Evolutionary conservation across 2,888 invertebrate genomes (phyloP), one percentile per base, ranked within the genome.

Genomic region (Sphecodes monilicornis): DNA sequence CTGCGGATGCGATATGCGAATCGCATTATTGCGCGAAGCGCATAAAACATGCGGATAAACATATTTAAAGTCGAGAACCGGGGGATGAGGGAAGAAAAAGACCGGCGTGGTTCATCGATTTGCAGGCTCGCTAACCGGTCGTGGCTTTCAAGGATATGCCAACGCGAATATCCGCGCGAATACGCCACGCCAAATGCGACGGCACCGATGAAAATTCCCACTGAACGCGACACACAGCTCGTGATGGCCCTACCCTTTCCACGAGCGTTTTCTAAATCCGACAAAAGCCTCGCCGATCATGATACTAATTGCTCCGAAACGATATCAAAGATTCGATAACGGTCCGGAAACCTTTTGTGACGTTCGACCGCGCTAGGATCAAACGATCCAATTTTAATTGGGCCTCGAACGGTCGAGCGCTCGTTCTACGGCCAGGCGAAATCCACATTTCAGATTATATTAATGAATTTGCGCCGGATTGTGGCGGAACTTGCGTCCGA

Each of bases 21-120:
- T 91, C 90, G 91, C 88, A 90, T 91, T 92, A 91, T 90, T 91
- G 88, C 87, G 86, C 88, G 88, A 88, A 87, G 84, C 84, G 88
- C 87, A 90, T 91, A 90, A 90, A 93, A 91, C 90, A 90, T 85
- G 89, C 87, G 90, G 91, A 91, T 91, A 92, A 91, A 91, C 90
- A 87, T 90, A 90, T 91, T 91, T 90, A 88, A 91, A 89, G 86
- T 86, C 78, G 76, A 50, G 70, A 80, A 80, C 41, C 74, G 64
- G 76, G 80, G 72, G 74, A 22, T 32, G 18, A 54, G 78, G 43
- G 73, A 36, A 11, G 76, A 36, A 73, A 82, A 86, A 50, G 80
- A 77, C 69, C 75, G 85, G 86, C 78, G 76, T 66, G 83, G 76
- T 81, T 82, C 87, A 81, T 84, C 82, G 89, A 88, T 90, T 90